Conservation (phyloP, 2,113 vertebrate species). For the Amphilophus citrinellus region DNA sequence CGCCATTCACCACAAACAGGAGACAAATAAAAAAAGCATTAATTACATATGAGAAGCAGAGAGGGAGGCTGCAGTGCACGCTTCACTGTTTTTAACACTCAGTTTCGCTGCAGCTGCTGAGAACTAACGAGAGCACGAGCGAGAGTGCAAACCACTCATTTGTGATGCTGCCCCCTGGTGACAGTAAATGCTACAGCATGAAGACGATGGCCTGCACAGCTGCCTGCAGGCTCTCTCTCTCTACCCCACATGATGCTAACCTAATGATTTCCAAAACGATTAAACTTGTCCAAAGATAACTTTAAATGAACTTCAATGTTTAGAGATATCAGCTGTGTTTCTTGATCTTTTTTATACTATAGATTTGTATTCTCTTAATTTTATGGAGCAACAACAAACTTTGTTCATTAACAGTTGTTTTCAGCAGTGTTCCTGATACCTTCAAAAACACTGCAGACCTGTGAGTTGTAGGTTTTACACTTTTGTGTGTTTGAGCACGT, state of each 20-base stretch:
- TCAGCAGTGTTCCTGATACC: not conserved
- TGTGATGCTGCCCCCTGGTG: not conserved
- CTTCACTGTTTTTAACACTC: no score
- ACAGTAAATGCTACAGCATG: not conserved
- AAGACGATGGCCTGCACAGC: not conserved
- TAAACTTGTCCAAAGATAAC: not conserved
- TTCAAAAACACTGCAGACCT: not conserved
- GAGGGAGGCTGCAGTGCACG: no score
- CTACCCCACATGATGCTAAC: not conserved
- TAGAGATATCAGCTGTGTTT: not conserved
- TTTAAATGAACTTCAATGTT: no score
- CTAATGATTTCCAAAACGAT: not conserved
- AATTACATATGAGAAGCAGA: no score
- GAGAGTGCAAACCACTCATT: not conserved
- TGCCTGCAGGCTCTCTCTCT: not conserved
- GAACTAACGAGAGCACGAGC: no score
- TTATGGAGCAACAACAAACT: not conserved
- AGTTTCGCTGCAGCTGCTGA: no score
- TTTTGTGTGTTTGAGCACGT: no score
- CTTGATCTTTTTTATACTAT: not conserved
- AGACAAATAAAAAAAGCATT: no score
- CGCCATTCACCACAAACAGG: no score
- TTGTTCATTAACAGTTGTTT: not conserved
- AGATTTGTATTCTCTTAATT: not conserved
- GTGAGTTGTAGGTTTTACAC: not conserved